Percentiles rank a stretch among this genome's conserved stretches.
phyloP scores from a whole-genome alignment of 2,113 vertebrate genomes.

The Rhabdornis inornatus region DNA sequence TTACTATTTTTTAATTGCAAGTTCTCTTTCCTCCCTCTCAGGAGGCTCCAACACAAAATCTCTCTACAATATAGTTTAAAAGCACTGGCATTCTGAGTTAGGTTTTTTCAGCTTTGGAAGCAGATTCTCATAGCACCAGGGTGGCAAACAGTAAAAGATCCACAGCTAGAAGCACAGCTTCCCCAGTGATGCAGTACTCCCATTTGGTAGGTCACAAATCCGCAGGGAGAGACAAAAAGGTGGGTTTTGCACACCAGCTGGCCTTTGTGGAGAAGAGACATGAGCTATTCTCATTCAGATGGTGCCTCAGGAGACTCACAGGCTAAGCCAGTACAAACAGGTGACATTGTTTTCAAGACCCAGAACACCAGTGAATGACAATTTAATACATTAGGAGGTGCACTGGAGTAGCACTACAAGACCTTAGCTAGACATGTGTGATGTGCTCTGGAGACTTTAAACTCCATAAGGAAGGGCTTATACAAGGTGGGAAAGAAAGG shows the following conservation, averaged over 20 bases:
- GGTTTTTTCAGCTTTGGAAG: not conserved
- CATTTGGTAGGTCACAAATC: not conserved
- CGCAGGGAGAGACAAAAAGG: not conserved
- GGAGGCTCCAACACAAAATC: not conserved
- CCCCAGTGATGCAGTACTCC: not conserved
- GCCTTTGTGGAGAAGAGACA: not conserved
- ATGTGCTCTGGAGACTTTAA: not conserved
- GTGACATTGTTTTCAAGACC: constrained; percentile 37
- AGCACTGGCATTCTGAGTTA: constrained; percentile 18
- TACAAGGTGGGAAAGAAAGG: not conserved
- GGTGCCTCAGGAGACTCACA: not conserved
- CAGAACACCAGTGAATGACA: constrained; percentile 57
- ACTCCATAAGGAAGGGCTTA: not conserved
- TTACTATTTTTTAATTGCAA: constrained; percentile 40
- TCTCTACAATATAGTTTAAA: not conserved
- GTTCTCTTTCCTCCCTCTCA: not conserved
- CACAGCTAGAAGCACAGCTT: not conserved
- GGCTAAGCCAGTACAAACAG: not conserved
- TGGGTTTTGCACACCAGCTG: not conserved
- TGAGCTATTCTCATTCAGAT: not conserved
- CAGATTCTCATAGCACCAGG: not conserved
- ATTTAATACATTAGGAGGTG: not conserved
- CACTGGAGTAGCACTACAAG: not conserved
- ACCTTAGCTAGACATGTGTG: not conserved
- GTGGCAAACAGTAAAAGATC: not conserved